A percentile compares a stretch with the other conserved stretches of the same genome.
Evolutionary conservation across 2,797 vertebrate genomes (phyloP).

Genomic region (Pantherophis vulpinus): DNA sequence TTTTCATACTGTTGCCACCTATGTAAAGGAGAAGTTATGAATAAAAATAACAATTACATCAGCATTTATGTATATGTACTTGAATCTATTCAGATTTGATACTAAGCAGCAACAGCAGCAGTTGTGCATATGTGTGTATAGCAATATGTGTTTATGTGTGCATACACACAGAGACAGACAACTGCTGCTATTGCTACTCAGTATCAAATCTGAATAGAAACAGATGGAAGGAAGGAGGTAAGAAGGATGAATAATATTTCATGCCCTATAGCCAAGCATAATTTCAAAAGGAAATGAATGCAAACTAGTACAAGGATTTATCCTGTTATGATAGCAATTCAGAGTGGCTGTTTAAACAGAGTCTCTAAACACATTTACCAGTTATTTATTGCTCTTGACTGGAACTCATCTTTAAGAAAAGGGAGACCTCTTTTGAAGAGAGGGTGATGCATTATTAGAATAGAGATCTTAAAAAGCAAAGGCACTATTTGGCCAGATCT

Average conservation of each 20-base stretch:
- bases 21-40: slow-evolving; percentile 39
- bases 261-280: slow-evolving; percentile 56
- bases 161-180: slow-evolving; percentile 18
- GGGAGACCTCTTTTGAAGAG: slow-evolving; percentile 33
- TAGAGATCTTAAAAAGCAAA: background rate
- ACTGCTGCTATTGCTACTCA: slow-evolving; percentile 19
- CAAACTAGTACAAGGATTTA: slow-evolving; percentile 36
- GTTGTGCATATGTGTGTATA: background rate
- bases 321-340: slow-evolving; percentile 41
- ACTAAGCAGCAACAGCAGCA: too few species aligned
- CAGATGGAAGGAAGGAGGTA: slow-evolving; percentile 40
- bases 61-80: background rate
- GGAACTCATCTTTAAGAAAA: slow-evolving; percentile 50
- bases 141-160: background rate
- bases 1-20: slow-evolving; percentile 61
- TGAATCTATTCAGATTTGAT: background rate
- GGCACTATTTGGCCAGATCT: background rate
- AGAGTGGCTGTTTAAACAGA: slow-evolving; percentile 48
- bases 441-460: background rate
- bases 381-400: slow-evolving; percentile 33
- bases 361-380: slow-evolving; percentile 45
- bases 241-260: slow-evolving; percentile 58
- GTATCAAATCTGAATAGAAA: slow-evolving; percentile 54
- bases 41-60: slow-evolving; percentile 11
- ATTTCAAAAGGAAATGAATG: slow-evolving; percentile 50